Evolutionary conservation across 2,797 vertebrate species (phyloP), one percentile per base, ranked within the genome.

Genomic region (Anas bernieri): DNA sequence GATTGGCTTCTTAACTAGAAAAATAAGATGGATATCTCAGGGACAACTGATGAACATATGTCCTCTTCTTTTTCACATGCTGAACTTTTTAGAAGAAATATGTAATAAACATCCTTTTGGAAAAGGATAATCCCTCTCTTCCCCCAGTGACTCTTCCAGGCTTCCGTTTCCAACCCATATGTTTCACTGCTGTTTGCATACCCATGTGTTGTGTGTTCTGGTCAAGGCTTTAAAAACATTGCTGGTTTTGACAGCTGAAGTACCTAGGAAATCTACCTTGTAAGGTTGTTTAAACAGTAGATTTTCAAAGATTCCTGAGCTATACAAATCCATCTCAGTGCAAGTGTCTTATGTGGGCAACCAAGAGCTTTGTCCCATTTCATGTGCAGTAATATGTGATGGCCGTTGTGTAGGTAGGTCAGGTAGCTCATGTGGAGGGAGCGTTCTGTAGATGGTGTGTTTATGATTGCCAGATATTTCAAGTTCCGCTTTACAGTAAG

Each of bases 101-200:
- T 25, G 25, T 52, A 17, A 14, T 58, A 62, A 85, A 31, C 23
- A 58, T 33, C 22, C 11, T 56, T 79, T 15, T 8, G 45, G 45
- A 17, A 68, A 30, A 69, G 21, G 26, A 33, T 2, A 15, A 10
- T 30, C 35, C 18, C 35, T 61, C 17, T 37, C 37, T 81, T 70
- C 22, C 43, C 33, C 45, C 39, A 1, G 41, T 56, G 72, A 9
- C 22, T 73, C 88, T 22, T 17, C 58, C 48, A 52, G 55, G 26
- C 35, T 37, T 43, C 21, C 1, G 2, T 86, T 91, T 68, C 31
- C 64, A 17, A 59, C 30, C 20, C 20, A 0, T 3, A 0, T 22
- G 9, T 58, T 41, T 73, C 62, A 18, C 26, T 17, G 26, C 30
- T 81, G 15, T 77, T 86, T 31, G 33, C 43, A 8, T 7, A 4